Evolutionary conservation across 2,113 vertebrate species (phyloP), one percentile per base, ranked within the genome.

Genomic region (Syrrhaptes paradoxus): DNA sequence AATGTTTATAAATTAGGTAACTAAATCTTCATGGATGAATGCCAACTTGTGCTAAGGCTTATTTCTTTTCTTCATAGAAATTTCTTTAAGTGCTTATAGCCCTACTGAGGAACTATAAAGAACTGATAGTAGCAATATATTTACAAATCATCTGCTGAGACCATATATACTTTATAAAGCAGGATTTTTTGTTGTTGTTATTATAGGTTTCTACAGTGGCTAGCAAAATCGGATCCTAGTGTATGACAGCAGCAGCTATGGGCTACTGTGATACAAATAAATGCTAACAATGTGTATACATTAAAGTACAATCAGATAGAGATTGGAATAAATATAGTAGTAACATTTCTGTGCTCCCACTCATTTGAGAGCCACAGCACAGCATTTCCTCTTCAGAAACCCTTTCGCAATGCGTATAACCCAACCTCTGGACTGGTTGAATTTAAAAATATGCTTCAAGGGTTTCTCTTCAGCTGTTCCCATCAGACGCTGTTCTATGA

Each of bases 1-100:
- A 97, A 96, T 95, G 96, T 91, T 97, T 96, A 94, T 97, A 97
- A 95, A 98, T 90, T 48, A 93, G 89, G 77, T 81, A 80, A 92
- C 91, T 89, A 96, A 96, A 97, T 93, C 95, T 97, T 96, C 84
- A 87, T 26, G 43, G 87, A 63, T 80, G 49, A 93, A 88, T 89
- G 94, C 59, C 25, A 96, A 49, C 51, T 83, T 38, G 12, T 55
- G 63, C 77, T 65, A 68, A 88, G 92, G 78, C 76, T 85, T 94
- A 79, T 88, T 93, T 80, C 48, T 89, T 77, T 77, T 63, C 68
- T 87, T 87, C 66, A 48, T 10, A 75, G 84, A 85, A 57, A 76
- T 87, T 72, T 85, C 66, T 66, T 9, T 84, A 91, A 87, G 52
- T 73, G 49, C 22, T 73, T 92, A 85, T 29, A 80, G 51, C 20